Base-by-base conservation (phyloP, 2,797 vertebrate genomes). In the Enteromius treurensis region DNA sequence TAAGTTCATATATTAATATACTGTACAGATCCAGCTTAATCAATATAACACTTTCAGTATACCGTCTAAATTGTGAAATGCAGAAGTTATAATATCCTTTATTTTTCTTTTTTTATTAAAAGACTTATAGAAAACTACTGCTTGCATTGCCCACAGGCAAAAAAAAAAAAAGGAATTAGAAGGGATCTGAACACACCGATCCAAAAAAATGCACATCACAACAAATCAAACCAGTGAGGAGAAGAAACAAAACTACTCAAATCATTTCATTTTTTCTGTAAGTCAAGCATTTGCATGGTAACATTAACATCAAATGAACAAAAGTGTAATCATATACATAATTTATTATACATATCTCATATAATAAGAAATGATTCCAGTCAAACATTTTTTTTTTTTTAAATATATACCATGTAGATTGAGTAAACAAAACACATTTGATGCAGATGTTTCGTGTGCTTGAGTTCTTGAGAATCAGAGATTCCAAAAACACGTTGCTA, bases 391-490 rank as follows among this genome's bases (percentile, higher is more conserved):
- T 10, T 67, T 82, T 73, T 77, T n/a, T n/a, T n/a, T n/a, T n/a
- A 83, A 69, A 86, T 88, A 80, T 88, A 89, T 86, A 77, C 83
- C 26, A 37, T 91, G 89, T 90, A 90, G 91, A 93, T 94, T 90
- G 93, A 90, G 91, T 92, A 93, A 94, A 93, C 81, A 93, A 94
- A 94, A 91, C 95, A 95, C 94, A 94, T 95, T 93, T 95, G 95
- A 96, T 96, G 95, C 93, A 95, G 93, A 92, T 94, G 94, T 95
- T 95, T 95, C 93, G 96, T 98, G 96, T 97, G 96, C 96, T 96
- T 96, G 95, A 97, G 96, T 97, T 96, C 96, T 92, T 96, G 95
- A 92, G 95, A 96, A 96, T 95, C 95, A 95, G 95, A 92, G 93
- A 94, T 95, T 89, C 87, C 94, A 94, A 96, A 93, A 94, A 94